Conservation (phyloP, 2,113 vertebrate genomes). For the Zosterops japonicus region DNA sequence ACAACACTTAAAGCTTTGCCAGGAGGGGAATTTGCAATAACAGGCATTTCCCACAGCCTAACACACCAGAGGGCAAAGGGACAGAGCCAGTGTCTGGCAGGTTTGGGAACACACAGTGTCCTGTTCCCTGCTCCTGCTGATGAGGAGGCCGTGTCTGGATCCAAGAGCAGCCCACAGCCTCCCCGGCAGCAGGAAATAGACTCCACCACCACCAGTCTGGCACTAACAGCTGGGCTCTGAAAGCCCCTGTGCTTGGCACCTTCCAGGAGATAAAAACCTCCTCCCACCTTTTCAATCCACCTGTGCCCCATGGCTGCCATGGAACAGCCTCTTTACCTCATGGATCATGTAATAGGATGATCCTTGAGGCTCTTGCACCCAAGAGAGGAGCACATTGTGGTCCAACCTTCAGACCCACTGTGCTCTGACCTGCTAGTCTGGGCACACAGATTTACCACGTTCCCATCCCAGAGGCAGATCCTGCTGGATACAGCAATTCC, state of each 20-base stretch:
- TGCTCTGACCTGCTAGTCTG: not conserved
- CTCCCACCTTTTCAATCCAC: not conserved
- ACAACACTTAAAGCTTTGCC: not conserved
- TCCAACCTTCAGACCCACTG: not conserved
- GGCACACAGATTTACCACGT: fast-evolving
- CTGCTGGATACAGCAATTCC: not conserved
- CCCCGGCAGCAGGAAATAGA: not conserved
- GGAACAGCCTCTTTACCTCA: not conserved
- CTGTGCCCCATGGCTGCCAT: not conserved
- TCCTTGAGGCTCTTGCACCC: not conserved
- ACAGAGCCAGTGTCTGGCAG: not conserved
- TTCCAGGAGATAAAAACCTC: not conserved
- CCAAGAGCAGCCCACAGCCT: not conserved
- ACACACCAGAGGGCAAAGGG: not conserved
- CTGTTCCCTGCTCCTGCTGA: not conserved
- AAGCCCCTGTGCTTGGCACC: not conserved
- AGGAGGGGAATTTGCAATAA: not conserved
- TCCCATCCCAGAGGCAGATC: not conserved
- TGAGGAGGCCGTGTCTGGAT: not conserved
- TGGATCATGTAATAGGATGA: not conserved
- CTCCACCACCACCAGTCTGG: not conserved
- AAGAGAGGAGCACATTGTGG: fast-evolving
- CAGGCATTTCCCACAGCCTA: not conserved
- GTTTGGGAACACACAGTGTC: not conserved
- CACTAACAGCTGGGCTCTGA: not conserved